Evolutionary conservation across 2,888 invertebrate genomes (phyloP), one percentile per base, ranked within the genome.

Genomic region (Drosophila phalerata): DNA sequence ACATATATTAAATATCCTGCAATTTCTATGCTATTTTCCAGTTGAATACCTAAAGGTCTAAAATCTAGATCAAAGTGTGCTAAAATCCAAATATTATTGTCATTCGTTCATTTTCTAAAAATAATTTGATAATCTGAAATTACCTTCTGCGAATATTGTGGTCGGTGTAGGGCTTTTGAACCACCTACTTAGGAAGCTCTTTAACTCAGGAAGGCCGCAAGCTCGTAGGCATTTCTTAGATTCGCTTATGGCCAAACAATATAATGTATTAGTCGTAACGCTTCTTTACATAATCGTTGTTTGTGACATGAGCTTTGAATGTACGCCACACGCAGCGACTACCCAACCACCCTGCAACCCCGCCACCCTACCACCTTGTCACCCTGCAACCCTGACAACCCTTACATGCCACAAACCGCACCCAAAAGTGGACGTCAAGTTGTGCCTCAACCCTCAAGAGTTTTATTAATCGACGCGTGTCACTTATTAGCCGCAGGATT

Each of bases 401-500:
- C 9, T 2, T 10, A 17, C 53, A n/a, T 65, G 30, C 38, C 43
- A 62, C 17, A 25, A 25, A 32, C 56, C 66, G 58, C 49, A 34
- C 70, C 60, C 70, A 56, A 55, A 53, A 64, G 61, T 55, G 47
- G 67, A 63, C 28, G 52, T 63, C 66, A 58, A 48, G 64, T 71
- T 64, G 65, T 55, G 56, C 19, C 38, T 45, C 62, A 30, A 30
- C 55, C 61, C 43, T 70, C 53, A 37, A 68, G 73, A 61, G 73
- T 79, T 79, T 81, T 85, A 83, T 88, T 86, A 88, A 86, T 85
- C 82, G 87, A 82, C 85, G 80, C 86, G 80, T 87, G 85, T 80
- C 85, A 80, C 80, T 88, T 86, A 87, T 88, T 86, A 89, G 88
- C 83, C 81, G 79, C 80, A 84, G 87, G 84, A 84, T 75, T 84